Conservation (phyloP, 2,888 invertebrate genomes). For the Tetragnatha montana region DNA sequence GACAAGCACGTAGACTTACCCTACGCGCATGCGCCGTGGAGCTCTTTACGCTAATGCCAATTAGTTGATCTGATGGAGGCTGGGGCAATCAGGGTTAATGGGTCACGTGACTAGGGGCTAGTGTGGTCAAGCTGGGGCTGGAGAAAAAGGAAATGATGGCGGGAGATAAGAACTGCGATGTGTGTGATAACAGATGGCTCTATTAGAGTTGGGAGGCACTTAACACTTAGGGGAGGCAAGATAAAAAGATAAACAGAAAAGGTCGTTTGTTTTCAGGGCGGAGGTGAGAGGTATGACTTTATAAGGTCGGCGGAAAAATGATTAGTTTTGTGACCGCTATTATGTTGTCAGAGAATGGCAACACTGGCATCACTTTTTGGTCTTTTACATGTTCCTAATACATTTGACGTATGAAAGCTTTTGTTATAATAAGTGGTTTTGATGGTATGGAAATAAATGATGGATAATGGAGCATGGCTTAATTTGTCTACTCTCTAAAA, state of each 20-base stretch:
- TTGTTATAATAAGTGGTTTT: background rate
- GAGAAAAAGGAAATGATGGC: slow-evolving; percentile 5
- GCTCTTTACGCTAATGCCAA: slow-evolving; percentile 61
- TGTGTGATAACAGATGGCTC: background rate
- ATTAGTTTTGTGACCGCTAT: background rate
- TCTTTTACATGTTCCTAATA: background rate
- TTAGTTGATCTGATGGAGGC: slow-evolving; percentile 62
- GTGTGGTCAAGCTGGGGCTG: slow-evolving; percentile 29
- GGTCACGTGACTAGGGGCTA: slow-evolving; percentile 52
- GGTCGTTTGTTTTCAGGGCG: background rate
- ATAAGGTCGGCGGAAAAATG: background rate
- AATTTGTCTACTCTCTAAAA: too few species aligned
- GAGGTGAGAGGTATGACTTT: background rate
- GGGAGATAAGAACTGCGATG: slow-evolving; percentile 4
- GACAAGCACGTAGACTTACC: background rate
- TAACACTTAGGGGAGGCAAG: background rate
- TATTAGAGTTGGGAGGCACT: background rate
- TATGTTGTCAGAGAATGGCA: background rate
- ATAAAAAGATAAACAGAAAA: background rate
- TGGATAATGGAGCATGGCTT: too few species aligned
- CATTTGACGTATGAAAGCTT: background rate
- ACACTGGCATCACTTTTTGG: background rate
- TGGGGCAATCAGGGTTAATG: slow-evolving; percentile 66
- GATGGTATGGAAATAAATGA: too few species aligned
- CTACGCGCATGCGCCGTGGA: background rate